These are phyloP conservation scores for Zoanthus gigantus DNA, from an alignment of 92 coral and sea anemone species.

Conservation along the genomic window DNA sequence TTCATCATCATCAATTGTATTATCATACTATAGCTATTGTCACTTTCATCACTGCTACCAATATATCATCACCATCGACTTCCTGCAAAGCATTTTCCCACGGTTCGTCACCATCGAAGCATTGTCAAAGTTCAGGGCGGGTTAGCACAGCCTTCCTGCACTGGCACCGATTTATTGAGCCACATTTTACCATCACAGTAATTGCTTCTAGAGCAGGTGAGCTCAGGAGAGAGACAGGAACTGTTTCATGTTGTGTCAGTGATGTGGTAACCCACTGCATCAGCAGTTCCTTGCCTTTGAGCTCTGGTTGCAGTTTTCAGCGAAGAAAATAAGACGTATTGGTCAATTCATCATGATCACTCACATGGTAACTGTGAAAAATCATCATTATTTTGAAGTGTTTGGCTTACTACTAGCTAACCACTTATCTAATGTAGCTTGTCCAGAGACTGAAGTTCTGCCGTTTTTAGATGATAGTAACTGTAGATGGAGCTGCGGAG, in stretches of 20 bases:
- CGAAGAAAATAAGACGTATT: slow-evolving; percentile 1
- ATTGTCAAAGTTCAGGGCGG: slow-evolving; percentile 5
- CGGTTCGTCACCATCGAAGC: background rate
- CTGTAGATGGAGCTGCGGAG: background rate
- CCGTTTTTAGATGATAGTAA: background rate
- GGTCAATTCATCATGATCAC: background rate
- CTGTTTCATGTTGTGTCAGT: slow-evolving; percentile 44
- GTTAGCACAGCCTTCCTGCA: slow-evolving; percentile 29
- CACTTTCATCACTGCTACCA: background rate
- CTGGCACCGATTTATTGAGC: slow-evolving; percentile 6
- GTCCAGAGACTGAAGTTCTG: slow-evolving; percentile 5
- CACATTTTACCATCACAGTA: background rate
- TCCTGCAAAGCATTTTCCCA: background rate
- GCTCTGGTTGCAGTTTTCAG: slow-evolving; percentile 25
- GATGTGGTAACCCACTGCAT: slow-evolving; percentile 30
- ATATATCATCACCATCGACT: background rate
- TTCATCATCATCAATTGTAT: background rate
- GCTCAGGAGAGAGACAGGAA: slow-evolving; percentile 47
- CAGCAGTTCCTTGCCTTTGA: slow-evolving; percentile 43
- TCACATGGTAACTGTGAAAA: background rate
- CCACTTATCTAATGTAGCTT: background rate
- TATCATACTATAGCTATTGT: no score
- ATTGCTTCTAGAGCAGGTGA: slow-evolving; percentile 31
- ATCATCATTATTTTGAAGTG: background rate
- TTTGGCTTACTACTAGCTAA: background rate